Base-by-base conservation (phyloP, 2,888 invertebrate species). In the Heteromurus nitidus region DNA sequence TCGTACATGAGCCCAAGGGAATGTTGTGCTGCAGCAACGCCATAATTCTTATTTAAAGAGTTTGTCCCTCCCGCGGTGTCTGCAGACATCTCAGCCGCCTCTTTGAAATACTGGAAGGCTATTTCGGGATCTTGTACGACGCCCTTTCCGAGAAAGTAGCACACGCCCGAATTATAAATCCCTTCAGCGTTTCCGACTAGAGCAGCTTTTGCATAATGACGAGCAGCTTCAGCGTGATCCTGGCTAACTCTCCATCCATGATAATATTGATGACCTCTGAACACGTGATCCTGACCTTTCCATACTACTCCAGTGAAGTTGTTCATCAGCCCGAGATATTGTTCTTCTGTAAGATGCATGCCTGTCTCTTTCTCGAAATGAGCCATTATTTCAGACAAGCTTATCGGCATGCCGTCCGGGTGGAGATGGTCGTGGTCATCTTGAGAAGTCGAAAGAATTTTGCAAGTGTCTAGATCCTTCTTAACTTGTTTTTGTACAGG, bases 171-270 rank as follows among this genome's bases (percentile, higher is more conserved):
- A 31, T 82, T 82, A 53, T 82, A 84, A 7, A 81, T 53, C 16
- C 82, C 85, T 70, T 85, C 84, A 1, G 85, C 76, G 72, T 68
- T 76, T n/a, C 82, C 84, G 0, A 64, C 30, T 2, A 42, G 26
- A 2, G 73, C 76, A 7, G 85, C 84, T 36, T 75, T 65, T 2
- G 81, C 75, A 53, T 62, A 85, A 1, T 24, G 42, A n/a, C 28
- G 28, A 7, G 73, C 84, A 16, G 85, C 84, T 55, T 74, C 55
- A 18, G 55, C 20, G n/a, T 53, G 68, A 42, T 75, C 26, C 53
- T 72, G 72, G 1, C 24, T 0, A 2, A 74, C 73, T 3, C 16
- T 3, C 50, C 64, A 64, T 1, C 64, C 74, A 18, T 5, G 30
- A 13, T 1, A n/a, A 20, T 73, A 47, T n/a, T 50, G 73, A 22